Evolutionary conservation across 2,888 invertebrate species (phyloP).

Genomic region (Ophioninae sp.): DNA sequence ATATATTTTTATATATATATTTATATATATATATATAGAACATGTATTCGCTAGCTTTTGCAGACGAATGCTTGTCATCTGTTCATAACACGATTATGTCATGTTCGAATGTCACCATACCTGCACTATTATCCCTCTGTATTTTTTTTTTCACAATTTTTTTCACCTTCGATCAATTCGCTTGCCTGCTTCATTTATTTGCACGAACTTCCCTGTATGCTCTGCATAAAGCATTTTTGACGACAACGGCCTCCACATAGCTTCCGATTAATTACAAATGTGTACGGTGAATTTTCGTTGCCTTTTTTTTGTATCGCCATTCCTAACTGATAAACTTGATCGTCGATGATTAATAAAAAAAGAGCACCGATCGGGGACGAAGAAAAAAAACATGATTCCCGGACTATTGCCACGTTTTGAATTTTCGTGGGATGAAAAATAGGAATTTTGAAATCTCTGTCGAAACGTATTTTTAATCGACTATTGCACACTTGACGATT

Average conservation of each 20-base stretch:
- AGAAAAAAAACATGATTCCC: neutral
- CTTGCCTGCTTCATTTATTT: conserved; percentile 65
- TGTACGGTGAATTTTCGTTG: conserved; percentile 2
- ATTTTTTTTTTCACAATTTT: conserved; percentile 31
- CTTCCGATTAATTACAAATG: conserved; percentile 23
- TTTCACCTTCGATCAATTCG: conserved; percentile 45
- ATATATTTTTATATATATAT: conserved; percentile 29
- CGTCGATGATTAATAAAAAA: neutral
- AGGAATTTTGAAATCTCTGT: neutral
- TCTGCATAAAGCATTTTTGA: conserved; percentile 50
- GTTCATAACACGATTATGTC: conserved; percentile 57
- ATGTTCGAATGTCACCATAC: conserved; percentile 46
- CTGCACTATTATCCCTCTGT: conserved; percentile 37
- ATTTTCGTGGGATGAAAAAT: neutral
- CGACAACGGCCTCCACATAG: conserved; percentile 38
- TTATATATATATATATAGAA: conserved; percentile 8
- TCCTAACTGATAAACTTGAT: neutral
- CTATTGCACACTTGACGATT: neutral
- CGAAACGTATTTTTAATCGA: neutral
- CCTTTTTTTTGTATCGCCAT: conserved; percentile 2
- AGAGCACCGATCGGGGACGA: neutral
- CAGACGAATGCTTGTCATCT: conserved; percentile 59
- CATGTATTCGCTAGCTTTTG: conserved; percentile 55
- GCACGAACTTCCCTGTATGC: conserved; percentile 70
- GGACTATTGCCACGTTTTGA: neutral